These are phyloP conservation scores for Cenopis cana DNA, from an alignment of 2,888 invertebrate species.

Conservation along the genomic window DNA sequence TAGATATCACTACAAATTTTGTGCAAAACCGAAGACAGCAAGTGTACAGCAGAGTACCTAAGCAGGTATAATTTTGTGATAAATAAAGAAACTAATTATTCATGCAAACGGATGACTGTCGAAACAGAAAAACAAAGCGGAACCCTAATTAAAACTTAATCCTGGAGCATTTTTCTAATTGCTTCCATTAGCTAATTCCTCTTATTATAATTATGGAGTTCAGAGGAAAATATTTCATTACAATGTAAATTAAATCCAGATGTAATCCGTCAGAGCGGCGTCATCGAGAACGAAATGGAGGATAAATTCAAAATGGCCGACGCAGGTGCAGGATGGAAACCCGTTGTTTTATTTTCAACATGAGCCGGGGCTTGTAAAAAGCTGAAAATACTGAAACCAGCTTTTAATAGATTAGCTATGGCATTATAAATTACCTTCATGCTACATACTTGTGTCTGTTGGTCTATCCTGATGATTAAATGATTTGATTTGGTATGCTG, in stretches of 20 bases:
- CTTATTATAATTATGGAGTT: slow-evolving; percentile 72
- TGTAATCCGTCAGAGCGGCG: slow-evolving; percentile 75
- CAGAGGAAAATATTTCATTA: slow-evolving; percentile 76
- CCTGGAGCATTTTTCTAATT: slow-evolving; percentile 72
- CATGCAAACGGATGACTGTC: slow-evolving; percentile 35
- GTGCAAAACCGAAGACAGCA: neutral
- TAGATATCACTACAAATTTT: no score
- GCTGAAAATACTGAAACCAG: slow-evolving; percentile 23
- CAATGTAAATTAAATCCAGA: slow-evolving; percentile 64
- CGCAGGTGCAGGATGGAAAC: slow-evolving; percentile 69
- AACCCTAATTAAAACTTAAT: slow-evolving; percentile 75
- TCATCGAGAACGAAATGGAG: slow-evolving; percentile 66
- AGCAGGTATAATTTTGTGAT: neutral
- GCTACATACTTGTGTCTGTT: no score
- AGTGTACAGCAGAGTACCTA: neutral
- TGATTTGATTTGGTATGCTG: no score
- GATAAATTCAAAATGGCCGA: slow-evolving; percentile 63
- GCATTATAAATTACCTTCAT: neutral
- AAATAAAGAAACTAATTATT: slow-evolving; percentile 6
- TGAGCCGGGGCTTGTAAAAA: slow-evolving; percentile 26
- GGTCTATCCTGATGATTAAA: no score
- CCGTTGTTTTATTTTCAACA: slow-evolving; percentile 51
- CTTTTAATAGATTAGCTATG: slow-evolving; percentile 17
- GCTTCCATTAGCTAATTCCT: slow-evolving; percentile 75
- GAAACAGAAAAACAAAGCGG: slow-evolving; percentile 62